A percentile compares a stretch with the other conserved stretches of the same genome.
These are phyloP conservation scores for Anarsia innoxiella DNA, from an alignment of 2,888 invertebrate genomes.

Conservation along the genomic window DNA sequence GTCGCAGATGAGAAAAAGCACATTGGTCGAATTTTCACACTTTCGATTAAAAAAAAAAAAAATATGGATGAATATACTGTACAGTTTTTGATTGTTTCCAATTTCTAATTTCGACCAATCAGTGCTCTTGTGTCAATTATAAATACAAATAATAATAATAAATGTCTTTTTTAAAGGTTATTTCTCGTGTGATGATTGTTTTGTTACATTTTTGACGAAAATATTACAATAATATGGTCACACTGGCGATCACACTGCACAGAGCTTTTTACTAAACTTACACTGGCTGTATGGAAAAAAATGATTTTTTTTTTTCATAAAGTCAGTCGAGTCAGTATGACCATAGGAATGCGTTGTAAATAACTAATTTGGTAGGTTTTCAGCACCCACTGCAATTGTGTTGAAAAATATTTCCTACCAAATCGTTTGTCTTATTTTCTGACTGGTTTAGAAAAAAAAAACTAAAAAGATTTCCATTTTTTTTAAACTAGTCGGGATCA, in stretches of 20 bases:
- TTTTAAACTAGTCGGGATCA: slow-evolving; percentile 15
- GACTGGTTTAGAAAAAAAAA: too few species aligned
- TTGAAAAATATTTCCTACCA: slow-evolving; percentile 55
- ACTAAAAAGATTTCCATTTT: too few species aligned
- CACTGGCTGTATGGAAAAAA: slow-evolving; percentile 25
- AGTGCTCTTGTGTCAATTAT: too few species aligned
- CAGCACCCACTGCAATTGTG: slow-evolving; percentile 47
- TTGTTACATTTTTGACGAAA: too few species aligned
- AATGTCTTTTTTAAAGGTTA: slow-evolving; percentile 55
- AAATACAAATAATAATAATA: slow-evolving; percentile 21
- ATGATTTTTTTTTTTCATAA: slow-evolving; percentile 23
- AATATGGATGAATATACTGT: too few species aligned
- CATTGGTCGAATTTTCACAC: slow-evolving; percentile 8
- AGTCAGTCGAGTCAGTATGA: slow-evolving; percentile 42
- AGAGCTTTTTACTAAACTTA: slow-evolving; percentile 28
- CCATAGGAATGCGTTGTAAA: slow-evolving; percentile 68
- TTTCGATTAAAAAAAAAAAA: neutral
- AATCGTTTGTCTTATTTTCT: slow-evolving; percentile 39
- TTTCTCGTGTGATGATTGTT: slow-evolving; percentile 65
- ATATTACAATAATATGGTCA: slow-evolving; percentile 38
- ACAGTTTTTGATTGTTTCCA: too few species aligned
- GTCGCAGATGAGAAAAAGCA: slow-evolving; percentile 3
- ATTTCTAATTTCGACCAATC: too few species aligned
- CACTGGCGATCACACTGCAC: slow-evolving; percentile 36
- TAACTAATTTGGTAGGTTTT: slow-evolving; percentile 66